A percentile compares a stretch with the other conserved stretches of the same genome.
Conservation (phyloP, 2,888 invertebrate genomes). For the Lasioglossum leucozonium region DNA sequence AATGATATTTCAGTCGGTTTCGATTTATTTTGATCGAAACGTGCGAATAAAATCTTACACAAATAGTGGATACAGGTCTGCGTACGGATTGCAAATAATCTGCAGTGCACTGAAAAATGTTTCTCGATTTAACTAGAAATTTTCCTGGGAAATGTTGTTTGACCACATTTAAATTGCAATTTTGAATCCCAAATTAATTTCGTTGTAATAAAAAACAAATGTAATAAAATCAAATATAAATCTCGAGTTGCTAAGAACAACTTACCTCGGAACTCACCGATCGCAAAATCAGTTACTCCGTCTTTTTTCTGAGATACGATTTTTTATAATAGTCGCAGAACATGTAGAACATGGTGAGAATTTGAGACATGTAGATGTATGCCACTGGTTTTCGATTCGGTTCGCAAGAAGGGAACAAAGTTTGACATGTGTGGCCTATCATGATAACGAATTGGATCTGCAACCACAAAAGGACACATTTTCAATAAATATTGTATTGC, state of each 20-base stretch:
- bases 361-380: slow-evolving; percentile 87
- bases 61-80: not conserved
- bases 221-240: not conserved
- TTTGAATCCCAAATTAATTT: not conserved
- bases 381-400: slow-evolving; percentile 85
- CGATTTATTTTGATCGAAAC: not conserved
- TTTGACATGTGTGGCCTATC: slow-evolving; percentile 86
- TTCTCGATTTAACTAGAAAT: not conserved
- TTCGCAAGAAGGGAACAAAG: slow-evolving; percentile 86
- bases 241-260: not conserved
- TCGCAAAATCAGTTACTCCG: slow-evolving; percentile 57
- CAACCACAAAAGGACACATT: slow-evolving; percentile 71
- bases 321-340: slow-evolving; percentile 89
- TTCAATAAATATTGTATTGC: not conserved
- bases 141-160: not conserved
- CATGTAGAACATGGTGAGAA: slow-evolving; percentile 89
- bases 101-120: not conserved
- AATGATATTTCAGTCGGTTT: not conserved
- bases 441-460: slow-evolving; percentile 90
- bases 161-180: not conserved
- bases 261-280: slow-evolving; percentile 18
- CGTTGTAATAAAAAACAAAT: not conserved
- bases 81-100: not conserved
- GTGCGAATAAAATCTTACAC: not conserved
- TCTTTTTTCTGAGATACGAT: slow-evolving; percentile 85